Conservation (phyloP, 1,140 invertebrate genomes). For the Lordiphosa clarofinis region DNA sequence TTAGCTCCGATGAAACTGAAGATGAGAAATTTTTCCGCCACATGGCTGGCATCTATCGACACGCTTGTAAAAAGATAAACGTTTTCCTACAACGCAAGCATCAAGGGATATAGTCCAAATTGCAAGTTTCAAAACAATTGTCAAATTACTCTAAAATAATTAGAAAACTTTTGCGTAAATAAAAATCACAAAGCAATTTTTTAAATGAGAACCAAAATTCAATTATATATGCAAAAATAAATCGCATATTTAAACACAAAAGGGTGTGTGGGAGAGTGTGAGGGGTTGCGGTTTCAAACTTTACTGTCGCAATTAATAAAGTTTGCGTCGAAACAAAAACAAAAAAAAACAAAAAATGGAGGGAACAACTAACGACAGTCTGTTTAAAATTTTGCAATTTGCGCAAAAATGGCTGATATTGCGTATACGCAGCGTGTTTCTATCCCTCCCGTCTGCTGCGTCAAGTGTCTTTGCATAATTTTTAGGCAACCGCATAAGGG, state of each 20-base stretch:
- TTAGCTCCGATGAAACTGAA: too few relatives aligned
- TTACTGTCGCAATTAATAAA: slow-evolving; percentile 72
- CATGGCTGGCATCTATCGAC: too few relatives aligned
- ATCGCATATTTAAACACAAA: background rate
- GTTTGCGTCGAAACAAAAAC: slow-evolving; percentile 47
- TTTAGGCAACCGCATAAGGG: slow-evolving; percentile 48
- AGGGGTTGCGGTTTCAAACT: slow-evolving; percentile 36
- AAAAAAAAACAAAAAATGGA: background rate
- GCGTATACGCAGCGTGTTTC: slow-evolving; percentile 42
- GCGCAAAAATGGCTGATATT: slow-evolving; percentile 51
- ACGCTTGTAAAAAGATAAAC: too few relatives aligned
- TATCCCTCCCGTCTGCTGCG: background rate
- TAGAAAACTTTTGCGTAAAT: too few relatives aligned
- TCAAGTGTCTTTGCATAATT: slow-evolving; percentile 57
- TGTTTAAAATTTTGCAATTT: slow-evolving; percentile 55
- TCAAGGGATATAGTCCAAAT: too few relatives aligned
- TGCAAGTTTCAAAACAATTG: too few relatives aligned
- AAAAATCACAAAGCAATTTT: too few relatives aligned
- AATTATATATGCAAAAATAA: background rate
- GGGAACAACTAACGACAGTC: slow-evolving; percentile 8
- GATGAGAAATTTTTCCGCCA: too few relatives aligned
- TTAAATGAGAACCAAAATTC: too few relatives aligned
- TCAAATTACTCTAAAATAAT: too few relatives aligned
- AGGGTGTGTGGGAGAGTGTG: background rate
- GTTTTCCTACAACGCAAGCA: too few relatives aligned